Conservation (phyloP, 2,797 vertebrate genomes). For the Tachyglossus aculeatus region DNA sequence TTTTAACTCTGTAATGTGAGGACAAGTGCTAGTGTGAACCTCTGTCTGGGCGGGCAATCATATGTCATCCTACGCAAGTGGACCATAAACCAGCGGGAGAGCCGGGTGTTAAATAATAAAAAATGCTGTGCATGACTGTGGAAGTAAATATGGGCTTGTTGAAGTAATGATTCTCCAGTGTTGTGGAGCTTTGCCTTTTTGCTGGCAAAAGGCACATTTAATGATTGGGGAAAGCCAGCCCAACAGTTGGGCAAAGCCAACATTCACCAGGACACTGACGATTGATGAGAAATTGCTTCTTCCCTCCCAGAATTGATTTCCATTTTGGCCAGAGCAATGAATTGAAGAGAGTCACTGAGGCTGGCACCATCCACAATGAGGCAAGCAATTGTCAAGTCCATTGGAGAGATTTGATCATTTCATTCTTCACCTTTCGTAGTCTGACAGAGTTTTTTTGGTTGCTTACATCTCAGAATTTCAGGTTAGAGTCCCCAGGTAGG, state of each 20-base stretch:
- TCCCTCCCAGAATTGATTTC: constrained; percentile 32
- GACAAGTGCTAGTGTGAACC: constrained; percentile 48
- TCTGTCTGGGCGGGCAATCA: constrained; percentile 45
- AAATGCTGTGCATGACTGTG: constrained; percentile 24
- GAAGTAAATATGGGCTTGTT: constrained; percentile 20
- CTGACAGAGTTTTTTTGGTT: neutral
- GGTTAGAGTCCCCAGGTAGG: neutral
- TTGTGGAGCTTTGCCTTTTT: constrained; percentile 31
- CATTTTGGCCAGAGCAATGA: constrained; percentile 15
- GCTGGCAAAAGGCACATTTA: constrained; percentile 19
- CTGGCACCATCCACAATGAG: neutral
- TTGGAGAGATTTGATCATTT: neutral
- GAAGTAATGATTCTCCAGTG: constrained; percentile 23
- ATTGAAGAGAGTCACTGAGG: neutral
- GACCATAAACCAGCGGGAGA: constrained; percentile 59
- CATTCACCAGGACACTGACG: constrained; percentile 9
- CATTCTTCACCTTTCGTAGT: neutral
- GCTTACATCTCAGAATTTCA: neutral
- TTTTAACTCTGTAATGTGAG: constrained; percentile 33
- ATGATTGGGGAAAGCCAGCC: neutral
- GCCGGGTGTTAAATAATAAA: constrained; percentile 59
- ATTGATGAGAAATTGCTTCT: constrained; percentile 34
- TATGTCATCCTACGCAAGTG: constrained; percentile 51
- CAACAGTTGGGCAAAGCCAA: constrained; percentile 8
- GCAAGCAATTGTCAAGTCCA: neutral